Base-by-base conservation (phyloP, 1,140 invertebrate species). In the Meloidogyne floridensis region DNA sequence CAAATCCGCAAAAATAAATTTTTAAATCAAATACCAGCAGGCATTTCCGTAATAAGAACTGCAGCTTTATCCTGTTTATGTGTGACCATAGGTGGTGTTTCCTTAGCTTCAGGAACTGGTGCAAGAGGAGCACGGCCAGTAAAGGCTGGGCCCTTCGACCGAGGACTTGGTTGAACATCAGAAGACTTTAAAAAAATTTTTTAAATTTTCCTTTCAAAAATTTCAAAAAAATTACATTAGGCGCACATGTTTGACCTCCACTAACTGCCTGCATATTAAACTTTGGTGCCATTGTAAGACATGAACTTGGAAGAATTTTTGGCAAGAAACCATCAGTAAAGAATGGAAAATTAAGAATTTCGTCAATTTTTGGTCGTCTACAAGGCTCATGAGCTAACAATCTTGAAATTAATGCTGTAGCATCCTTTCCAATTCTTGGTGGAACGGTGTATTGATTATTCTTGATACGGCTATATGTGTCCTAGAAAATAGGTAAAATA, bases 391-490 rank as follows among this genome's bases (percentile, higher is more conserved):
- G 92, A 88, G 96, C 94, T 2, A 98, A 92, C 92, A 96, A 94
- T 80, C 93, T 92, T 18, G 93, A 92, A 59, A 98, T 97, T 92
- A 98, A 94, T 10, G 92, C 92, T 73, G 93, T 93, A 0, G 96
- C 95, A 11, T 93, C 90, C 78, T 93, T 92, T 47, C 90, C 90
- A 8, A 97, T 91, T 43, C 93, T 92, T 15, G 92, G 90, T 2
- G 95, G 95, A 72, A 97, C 93, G 85, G 93, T 93, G 86, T 97
- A 98, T 89, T 97, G 94, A 90, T 96, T 97, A 88, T 94, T 94
- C 86, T 95, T 96, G 82, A 98, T 98, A 84, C 94, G 90, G 9
- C 93, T 93, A 90, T 98, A 98, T 0, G 87, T 83, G 71, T 84
- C 81, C 74, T 80, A 47, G 77, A 81, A 79, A 84, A 32, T 32